phyloP scores from a whole-genome alignment of 2,888 invertebrate genomes.

The Microctonus aethiopoides region DNA sequence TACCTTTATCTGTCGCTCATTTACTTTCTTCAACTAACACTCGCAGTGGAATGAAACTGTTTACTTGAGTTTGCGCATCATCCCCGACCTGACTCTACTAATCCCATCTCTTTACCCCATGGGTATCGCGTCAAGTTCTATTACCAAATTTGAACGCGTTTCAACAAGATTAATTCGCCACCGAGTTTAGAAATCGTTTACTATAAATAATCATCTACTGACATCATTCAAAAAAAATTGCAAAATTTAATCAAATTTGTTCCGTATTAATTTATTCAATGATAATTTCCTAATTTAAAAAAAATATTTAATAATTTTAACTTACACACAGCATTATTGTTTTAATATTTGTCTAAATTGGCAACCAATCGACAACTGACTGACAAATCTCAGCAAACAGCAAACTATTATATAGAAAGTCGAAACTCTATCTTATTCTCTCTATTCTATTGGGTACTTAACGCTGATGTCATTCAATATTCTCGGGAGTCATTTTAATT shows the following conservation, averaged over 20 bases:
- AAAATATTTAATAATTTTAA: slow-evolving; percentile 23
- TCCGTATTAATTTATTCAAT: too few relatives aligned
- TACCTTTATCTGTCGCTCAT: not conserved
- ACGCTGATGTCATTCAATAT: slow-evolving; percentile 59
- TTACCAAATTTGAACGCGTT: slow-evolving; percentile 44
- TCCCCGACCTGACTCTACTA: not conserved
- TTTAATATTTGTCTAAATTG: slow-evolving; percentile 45
- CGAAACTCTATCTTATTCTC: slow-evolving; percentile 1
- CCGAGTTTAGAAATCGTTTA: not conserved
- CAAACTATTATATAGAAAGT: slow-evolving; percentile 58
- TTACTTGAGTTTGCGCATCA: slow-evolving; percentile 27
- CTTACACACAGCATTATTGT: slow-evolving; percentile 60
- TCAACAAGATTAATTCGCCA: slow-evolving; percentile 40
- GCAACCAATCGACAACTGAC: slow-evolving; percentile 54
- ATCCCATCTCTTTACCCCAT: not conserved
- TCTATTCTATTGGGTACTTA: slow-evolving; percentile 46
- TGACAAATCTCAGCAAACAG: slow-evolving; percentile 42
- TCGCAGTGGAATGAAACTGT: slow-evolving; percentile 15
- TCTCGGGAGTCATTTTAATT: slow-evolving; percentile 58
- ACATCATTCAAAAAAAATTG: not conserved
- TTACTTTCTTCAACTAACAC: not conserved
- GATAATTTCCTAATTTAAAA: too few relatives aligned
- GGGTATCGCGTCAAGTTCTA: slow-evolving; percentile 11
- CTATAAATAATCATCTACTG: not conserved
- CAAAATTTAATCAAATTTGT: not conserved